Evolutionary conservation across 2,113 vertebrate genomes (phyloP), one percentile per base, ranked within the genome.

Genomic region (Pitta sordida): DNA sequence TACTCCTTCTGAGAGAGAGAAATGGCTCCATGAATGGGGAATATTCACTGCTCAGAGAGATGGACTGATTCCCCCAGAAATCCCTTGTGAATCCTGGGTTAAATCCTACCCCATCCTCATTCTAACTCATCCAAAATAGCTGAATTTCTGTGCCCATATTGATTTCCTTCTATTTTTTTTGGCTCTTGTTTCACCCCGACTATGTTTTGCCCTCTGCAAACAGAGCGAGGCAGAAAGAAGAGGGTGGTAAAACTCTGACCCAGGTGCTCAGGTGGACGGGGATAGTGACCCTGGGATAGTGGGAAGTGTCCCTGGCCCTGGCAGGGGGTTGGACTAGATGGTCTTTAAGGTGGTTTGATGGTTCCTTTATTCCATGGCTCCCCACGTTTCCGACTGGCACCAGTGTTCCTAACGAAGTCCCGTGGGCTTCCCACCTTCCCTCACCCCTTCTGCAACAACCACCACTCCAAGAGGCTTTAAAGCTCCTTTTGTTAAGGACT

Each of bases 401-500:
- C 20, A 46, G 37, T 0, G 0, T 17, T 86, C 92, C 90, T 94
- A 96, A 97, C 81, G 83, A 96, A 79, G 95, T 95, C 95, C 95
- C 92, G 0, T 3, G 89, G 92, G 93, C 58, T 96, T 91, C 92
- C 91, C 76, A 62, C 86, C 90, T 93, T 76, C 44, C 58, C 52
- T 37, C 8, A 2, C 56, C 78, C 75, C 82, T 77, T 73, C 77
- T 91, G 73, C 30, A 86, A 11, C 59, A 85, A 17, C 7, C 43
- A 20, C 65, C 5, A 7, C 73, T 95, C 86, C 60, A 11, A 20
- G 71, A 82, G 76, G 67, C 82, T 73, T 83, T 88, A 95, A 94
- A 94, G 85, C 79, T 62, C 56, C 90, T 93, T 96, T 95, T 92
- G 89, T 96, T 90, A 44, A 48, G 77, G 73, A 51, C 83, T 94